Evolutionary conservation across 2,888 invertebrate species (phyloP).

Genomic region (Ornithoptera priamus): DNA sequence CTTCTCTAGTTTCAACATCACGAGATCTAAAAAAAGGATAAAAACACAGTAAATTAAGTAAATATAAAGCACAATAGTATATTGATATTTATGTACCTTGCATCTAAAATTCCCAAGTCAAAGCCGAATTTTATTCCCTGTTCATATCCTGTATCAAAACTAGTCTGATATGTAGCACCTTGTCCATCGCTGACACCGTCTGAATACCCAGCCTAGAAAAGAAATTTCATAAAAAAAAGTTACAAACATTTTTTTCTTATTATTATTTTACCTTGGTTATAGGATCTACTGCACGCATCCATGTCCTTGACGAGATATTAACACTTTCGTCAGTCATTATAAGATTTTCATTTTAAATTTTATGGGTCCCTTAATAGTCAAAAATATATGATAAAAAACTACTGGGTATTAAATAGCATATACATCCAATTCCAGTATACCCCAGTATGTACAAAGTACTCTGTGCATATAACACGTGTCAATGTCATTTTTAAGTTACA

Average conservation of each 20-base stretch:
- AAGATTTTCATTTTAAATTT: not conserved
- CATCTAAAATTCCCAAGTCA: slow-evolving; percentile 61
- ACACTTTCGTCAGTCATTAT: slow-evolving; percentile 50
- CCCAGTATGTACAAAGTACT: too few species aligned
- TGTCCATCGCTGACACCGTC: slow-evolving; percentile 85
- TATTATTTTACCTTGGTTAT: slow-evolving; percentile 48
- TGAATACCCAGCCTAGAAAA: slow-evolving; percentile 81
- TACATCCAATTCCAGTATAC: too few species aligned
- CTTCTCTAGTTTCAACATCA: slow-evolving; percentile 2
- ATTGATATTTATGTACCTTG: slow-evolving; percentile 1
- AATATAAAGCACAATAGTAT: not conserved
- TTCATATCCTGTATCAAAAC: slow-evolving; percentile 85
- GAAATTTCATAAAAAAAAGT: not conserved
- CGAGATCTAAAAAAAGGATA: slow-evolving; percentile 12
- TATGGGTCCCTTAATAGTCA: too few species aligned
- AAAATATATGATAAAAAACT: too few species aligned
- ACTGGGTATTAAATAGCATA: too few species aligned
- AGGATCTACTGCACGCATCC: slow-evolving; percentile 49
- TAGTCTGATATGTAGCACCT: slow-evolving; percentile 81
- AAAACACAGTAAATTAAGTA: not conserved
- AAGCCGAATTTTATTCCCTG: slow-evolving; percentile 83
- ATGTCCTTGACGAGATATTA: slow-evolving; percentile 51
- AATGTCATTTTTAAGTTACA: too few species aligned
- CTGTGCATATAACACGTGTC: too few species aligned
- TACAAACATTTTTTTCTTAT: not conserved